These are phyloP conservation scores for Octopus bimaculoides DNA, from an alignment of 1,140 invertebrate species.

Conservation along the genomic window DNA sequence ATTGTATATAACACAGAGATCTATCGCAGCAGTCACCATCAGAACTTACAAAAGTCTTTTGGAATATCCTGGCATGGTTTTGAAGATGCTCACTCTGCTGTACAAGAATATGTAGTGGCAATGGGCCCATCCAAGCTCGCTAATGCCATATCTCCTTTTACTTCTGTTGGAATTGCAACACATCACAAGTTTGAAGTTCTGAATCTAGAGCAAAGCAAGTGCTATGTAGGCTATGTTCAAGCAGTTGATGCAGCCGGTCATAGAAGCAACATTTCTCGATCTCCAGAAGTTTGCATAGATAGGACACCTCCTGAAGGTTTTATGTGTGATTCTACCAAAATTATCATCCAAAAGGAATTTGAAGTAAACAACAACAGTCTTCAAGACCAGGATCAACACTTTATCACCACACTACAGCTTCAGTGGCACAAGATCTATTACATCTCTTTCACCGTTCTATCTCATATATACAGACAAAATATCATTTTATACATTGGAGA, in stretches of 20 bases:
- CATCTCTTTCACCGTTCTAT: neutral
- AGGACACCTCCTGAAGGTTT: slow-evolving; percentile 23
- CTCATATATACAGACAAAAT: neutral
- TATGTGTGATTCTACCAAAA: neutral
- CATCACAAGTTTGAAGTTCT: slow-evolving; percentile 9
- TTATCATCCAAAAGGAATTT: neutral
- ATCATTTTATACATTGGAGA: neutral
- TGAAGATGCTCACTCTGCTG: slow-evolving; percentile 26
- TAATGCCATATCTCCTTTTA: neutral
- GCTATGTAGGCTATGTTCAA: slow-evolving; percentile 23
- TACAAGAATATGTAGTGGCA: slow-evolving; percentile 24
- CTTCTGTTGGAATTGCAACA: slow-evolving; percentile 16
- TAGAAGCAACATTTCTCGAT: slow-evolving; percentile 16
- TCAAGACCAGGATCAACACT: neutral
- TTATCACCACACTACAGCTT: neutral
- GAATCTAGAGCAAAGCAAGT: slow-evolving; percentile 16
- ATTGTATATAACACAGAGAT: slow-evolving; percentile 28
- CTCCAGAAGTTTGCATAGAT: slow-evolving; percentile 27
- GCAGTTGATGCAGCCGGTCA: slow-evolving; percentile 32
- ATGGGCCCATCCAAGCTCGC: slow-evolving; percentile 8
- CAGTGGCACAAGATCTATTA: neutral
- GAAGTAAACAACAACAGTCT: neutral
- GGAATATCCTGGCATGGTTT: slow-evolving; percentile 33
- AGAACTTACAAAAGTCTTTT: slow-evolving; percentile 15
- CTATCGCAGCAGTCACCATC: slow-evolving; percentile 14